Conservation (phyloP, 1,140 invertebrate genomes). For the Mya arenaria region DNA sequence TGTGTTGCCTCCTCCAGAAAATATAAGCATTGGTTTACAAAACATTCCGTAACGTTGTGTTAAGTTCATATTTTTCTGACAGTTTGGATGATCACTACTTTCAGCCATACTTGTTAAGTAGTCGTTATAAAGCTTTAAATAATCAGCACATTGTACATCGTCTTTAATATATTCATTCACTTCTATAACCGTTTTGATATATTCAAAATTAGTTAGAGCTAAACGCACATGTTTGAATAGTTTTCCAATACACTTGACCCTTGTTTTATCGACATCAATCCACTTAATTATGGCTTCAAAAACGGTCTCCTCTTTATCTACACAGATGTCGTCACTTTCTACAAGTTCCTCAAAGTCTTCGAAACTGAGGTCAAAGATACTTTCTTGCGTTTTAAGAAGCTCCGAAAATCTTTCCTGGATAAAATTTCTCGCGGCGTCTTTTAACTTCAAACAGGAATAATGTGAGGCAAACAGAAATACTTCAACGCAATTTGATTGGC, state of each 20-base stretch:
- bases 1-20: conserved; percentile 66
- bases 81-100: neutral
- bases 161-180: conserved; percentile 49
- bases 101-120: neutral
- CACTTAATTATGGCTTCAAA: conserved; percentile 70
- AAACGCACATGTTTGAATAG: conserved; percentile 69
- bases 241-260: conserved; percentile 58
- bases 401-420: conserved; percentile 73
- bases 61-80: neutral
- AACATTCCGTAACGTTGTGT: conserved; percentile 72
- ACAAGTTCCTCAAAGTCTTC: conserved; percentile 62
- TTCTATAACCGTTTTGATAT: conserved; percentile 47
- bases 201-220: conserved; percentile 61
- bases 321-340: conserved; percentile 67
- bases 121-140: neutral
- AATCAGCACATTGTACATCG: conserved; percentile 18
- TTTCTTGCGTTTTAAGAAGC: conserved; percentile 53
- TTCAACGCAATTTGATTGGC: conserved; percentile 67
- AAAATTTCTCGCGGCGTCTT: conserved; percentile 54
- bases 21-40: conserved; percentile 69
- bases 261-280: conserved; percentile 60
- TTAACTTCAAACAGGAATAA: conserved; percentile 62
- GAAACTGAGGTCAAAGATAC: conserved; percentile 51
- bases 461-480: conserved; percentile 67
- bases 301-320: conserved; percentile 70